Percentiles rank a stretch among this genome's conserved stretches.
Conservation (phyloP, 2,797 vertebrate genomes). For the Chanos chanos region DNA sequence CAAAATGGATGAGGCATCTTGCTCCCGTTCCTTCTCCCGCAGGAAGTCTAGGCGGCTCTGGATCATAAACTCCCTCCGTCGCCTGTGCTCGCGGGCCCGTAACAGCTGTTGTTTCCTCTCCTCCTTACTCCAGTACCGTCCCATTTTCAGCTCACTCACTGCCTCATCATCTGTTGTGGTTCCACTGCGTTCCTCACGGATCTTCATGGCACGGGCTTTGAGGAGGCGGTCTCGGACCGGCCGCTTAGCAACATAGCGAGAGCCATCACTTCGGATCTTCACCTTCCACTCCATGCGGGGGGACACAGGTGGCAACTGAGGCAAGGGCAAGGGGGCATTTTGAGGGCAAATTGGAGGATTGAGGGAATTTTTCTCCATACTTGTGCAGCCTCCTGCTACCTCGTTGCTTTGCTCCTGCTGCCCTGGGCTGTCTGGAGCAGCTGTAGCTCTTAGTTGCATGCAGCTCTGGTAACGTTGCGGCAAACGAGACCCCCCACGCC, state of each 20-base stretch:
- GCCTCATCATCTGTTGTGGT: slow-evolving; percentile 83
- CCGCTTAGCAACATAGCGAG: slow-evolving; percentile 78
- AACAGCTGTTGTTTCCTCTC: slow-evolving; percentile 83
- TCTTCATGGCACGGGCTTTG: slow-evolving; percentile 81
- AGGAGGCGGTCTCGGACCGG: slow-evolving; percentile 80
- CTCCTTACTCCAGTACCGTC: slow-evolving; percentile 85
- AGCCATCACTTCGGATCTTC: slow-evolving; percentile 76
- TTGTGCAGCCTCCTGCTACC: slow-evolving; percentile 28
- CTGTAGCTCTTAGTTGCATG: slow-evolving; percentile 46
- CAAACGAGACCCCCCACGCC: slow-evolving; percentile 55
- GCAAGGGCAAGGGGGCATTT: slow-evolving; percentile 36
- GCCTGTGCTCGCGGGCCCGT: slow-evolving; percentile 74
- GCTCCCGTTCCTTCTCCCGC: slow-evolving; percentile 46
- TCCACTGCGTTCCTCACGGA: slow-evolving; percentile 82
- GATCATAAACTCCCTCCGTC: slow-evolving; percentile 80
- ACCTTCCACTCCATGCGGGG: slow-evolving; percentile 81
- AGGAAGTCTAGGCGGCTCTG: slow-evolving; percentile 80
- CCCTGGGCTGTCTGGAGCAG: slow-evolving; percentile 11
- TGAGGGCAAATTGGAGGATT: no score
- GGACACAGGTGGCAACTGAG: slow-evolving; percentile 46
- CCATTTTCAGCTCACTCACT: slow-evolving; percentile 80
- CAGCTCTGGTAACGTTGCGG: slow-evolving; percentile 63
- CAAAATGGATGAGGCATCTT: slow-evolving; percentile 62
- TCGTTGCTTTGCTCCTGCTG: background rate
- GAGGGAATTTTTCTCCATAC: slow-evolving; percentile 25